These are phyloP conservation scores for Barbus barbus DNA, from an alignment of 2,113 vertebrate species.

Conservation along the genomic window DNA sequence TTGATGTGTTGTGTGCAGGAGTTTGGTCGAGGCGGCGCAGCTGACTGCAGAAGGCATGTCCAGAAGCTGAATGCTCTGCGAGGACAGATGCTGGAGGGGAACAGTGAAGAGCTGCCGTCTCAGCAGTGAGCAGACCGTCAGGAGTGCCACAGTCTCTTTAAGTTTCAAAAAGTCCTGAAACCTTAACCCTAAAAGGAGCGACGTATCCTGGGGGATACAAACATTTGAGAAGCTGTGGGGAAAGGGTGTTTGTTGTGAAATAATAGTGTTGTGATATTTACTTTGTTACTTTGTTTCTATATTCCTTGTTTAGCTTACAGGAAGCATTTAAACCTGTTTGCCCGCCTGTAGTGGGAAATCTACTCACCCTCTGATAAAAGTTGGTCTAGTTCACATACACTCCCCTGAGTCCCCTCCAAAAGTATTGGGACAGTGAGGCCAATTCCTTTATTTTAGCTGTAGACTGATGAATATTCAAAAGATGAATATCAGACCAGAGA, in stretches of 20 bases:
- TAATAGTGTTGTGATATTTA: too few relatives aligned
- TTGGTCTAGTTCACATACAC: too few relatives aligned
- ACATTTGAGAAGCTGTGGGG: not conserved
- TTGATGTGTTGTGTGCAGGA: conserved; percentile 66
- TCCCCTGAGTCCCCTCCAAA: too few relatives aligned
- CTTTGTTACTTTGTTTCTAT: not conserved
- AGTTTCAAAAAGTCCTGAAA: not conserved
- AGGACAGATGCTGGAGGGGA: conserved; percentile 73
- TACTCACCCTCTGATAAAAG: not conserved
- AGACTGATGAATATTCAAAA: too few relatives aligned
- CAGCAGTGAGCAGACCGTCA: conserved; percentile 63
- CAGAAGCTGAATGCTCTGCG: conserved; percentile 88
- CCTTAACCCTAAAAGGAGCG: not conserved
- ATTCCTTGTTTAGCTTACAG: not conserved
- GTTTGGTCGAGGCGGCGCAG: conserved; percentile 83
- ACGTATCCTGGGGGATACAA: not conserved
- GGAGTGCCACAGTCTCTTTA: not conserved
- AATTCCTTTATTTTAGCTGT: too few relatives aligned
- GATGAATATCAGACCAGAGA: too few relatives aligned
- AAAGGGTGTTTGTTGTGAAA: not conserved
- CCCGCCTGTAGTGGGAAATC: not conserved
- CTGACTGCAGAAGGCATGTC: conserved; percentile 86
- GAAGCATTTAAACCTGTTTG: not conserved
- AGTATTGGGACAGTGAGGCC: too few relatives aligned
- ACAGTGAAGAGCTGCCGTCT: conserved; percentile 61